A percentile compares a stretch with the other conserved stretches of the same genome.
Evolutionary conservation across 2,888 invertebrate genomes (phyloP).

Genomic region (Cyclophora albipunctata): DNA sequence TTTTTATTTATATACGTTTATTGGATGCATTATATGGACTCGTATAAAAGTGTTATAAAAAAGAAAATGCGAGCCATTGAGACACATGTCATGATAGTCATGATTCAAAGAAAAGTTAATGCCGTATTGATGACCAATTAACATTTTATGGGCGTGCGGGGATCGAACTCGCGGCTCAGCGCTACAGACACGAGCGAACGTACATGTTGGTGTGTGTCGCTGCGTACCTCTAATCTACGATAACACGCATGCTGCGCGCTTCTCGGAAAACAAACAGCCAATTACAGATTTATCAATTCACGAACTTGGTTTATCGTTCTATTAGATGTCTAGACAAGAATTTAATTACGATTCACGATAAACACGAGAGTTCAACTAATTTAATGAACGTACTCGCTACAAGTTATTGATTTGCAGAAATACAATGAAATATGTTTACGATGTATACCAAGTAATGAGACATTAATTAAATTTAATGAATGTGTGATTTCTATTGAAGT

Average conservation of each 20-base stretch:
- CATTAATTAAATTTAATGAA: no score
- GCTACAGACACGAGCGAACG: neutral
- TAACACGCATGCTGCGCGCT: constrained; percentile 1
- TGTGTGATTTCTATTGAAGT: no score
- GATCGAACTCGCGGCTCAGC: constrained; percentile 5
- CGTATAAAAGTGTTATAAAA: constrained; percentile 9
- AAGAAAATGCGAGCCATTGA: constrained; percentile 10
- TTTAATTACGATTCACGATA: constrained; percentile 7
- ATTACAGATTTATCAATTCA: constrained; percentile 6
- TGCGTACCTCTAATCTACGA: no score
- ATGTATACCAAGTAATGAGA: no score
- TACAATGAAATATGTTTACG: no score
- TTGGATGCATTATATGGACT: constrained; percentile 7
- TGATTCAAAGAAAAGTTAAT: constrained; percentile 27
- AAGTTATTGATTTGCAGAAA: no score
- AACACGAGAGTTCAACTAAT: no score
- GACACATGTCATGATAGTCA: neutral
- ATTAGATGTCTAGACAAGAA: constrained; percentile 9
- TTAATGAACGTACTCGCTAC: no score
- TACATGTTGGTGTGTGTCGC: no score
- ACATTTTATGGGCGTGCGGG: constrained; percentile 24
- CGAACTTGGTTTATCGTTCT: constrained; percentile 15
- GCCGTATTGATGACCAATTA: constrained; percentile 33
- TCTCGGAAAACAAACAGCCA: no score
- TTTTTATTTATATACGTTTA: neutral